phyloP scores from a whole-genome alignment of 1,140 invertebrate species.

The Gonatopus flavifemur region DNA sequence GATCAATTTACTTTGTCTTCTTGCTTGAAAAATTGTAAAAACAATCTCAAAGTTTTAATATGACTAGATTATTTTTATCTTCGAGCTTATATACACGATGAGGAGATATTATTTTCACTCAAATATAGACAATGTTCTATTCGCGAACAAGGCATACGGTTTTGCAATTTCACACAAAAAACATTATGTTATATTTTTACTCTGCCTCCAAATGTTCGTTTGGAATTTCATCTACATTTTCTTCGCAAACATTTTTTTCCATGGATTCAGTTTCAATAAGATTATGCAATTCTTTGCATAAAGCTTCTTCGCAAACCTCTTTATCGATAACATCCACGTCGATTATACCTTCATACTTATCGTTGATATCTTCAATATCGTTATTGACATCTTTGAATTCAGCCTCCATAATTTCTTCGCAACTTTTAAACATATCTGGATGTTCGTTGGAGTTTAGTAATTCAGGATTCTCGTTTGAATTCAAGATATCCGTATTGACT shows the following conservation, averaged over 20 bases:
- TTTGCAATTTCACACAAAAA: too few species aligned
- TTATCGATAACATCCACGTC: constrained; percentile 34
- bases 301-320: constrained; percentile 45
- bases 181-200: background rate
- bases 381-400: constrained; percentile 38
- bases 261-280: constrained; percentile 45
- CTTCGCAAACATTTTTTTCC: constrained; percentile 4
- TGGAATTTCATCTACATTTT: constrained; percentile 6
- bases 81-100: too few species aligned
- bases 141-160: too few species aligned
- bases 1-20: constrained; percentile 8
- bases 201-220: constrained; percentile 17
- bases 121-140: too few species aligned
- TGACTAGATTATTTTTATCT: constrained; percentile 6
- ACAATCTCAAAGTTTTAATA: constrained; percentile 15
- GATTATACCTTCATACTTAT: constrained; percentile 37
- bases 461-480: constrained; percentile 51
- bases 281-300: constrained; percentile 48
- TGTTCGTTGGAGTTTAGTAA: constrained; percentile 35
- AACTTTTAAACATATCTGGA: constrained; percentile 49
- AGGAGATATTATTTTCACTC: too few species aligned
- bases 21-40: constrained; percentile 13
- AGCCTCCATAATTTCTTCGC: constrained; percentile 45
- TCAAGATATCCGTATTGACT: constrained; percentile 51
- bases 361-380: constrained; percentile 17